Conservation (phyloP, 2,888 invertebrate species). For the Leptopilina myrica region DNA sequence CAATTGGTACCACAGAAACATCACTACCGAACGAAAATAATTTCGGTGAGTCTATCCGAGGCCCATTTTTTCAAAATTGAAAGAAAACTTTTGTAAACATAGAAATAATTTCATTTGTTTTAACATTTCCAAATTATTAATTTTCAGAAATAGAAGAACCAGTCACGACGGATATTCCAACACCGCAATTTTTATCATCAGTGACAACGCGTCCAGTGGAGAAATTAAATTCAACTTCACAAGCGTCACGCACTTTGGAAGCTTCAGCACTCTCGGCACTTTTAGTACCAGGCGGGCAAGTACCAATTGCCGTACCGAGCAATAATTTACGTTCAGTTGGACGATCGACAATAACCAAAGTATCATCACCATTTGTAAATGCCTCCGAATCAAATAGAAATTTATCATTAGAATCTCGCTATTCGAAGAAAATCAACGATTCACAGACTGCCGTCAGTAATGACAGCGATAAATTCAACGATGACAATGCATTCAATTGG, state of each 20-base stretch:
- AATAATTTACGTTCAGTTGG: constrained; percentile 76
- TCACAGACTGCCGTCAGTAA: constrained; percentile 56
- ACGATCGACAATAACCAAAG: constrained; percentile 81
- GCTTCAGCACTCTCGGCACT: constrained; percentile 81
- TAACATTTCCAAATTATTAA: not conserved
- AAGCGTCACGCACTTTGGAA: constrained; percentile 72
- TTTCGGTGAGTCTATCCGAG: not conserved
- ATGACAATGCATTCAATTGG: constrained; percentile 84
- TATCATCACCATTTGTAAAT: constrained; percentile 75
- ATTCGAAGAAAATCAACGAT: constrained; percentile 48
- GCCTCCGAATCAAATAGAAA: constrained; percentile 50
- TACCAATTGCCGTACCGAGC: constrained; percentile 67
- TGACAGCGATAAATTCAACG: constrained; percentile 77
- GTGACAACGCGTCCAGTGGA: constrained; percentile 2
- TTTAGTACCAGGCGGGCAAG: constrained; percentile 80
- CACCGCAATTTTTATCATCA: constrained; percentile 19
- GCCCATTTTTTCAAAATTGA: too few relatives aligned
- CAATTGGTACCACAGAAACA: not conserved
- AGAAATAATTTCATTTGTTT: not conserved
- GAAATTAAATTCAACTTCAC: constrained; percentile 28
- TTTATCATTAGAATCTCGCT: constrained; percentile 29
- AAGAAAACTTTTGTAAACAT: too few relatives aligned
- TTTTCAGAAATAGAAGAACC: constrained; percentile 23
- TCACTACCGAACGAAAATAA: not conserved
- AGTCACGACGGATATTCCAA: constrained; percentile 14